Evolutionary conservation across 2,113 vertebrate genomes (phyloP), one percentile per base, ranked within the genome.

Genomic region (Chaetorhynchus papuensis): DNA sequence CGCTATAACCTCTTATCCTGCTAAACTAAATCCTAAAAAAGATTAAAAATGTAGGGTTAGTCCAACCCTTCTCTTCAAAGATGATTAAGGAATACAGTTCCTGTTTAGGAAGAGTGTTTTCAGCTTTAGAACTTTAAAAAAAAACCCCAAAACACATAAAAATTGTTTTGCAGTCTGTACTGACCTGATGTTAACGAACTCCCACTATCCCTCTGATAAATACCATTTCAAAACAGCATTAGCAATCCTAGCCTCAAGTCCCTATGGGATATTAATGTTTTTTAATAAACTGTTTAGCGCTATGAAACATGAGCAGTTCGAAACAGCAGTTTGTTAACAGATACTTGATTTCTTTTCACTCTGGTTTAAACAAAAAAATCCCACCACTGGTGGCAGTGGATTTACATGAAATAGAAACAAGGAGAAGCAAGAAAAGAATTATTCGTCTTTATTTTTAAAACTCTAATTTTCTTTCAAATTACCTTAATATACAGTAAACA

Each of bases 11-110:
- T 83, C 65, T 92, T 97, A 91, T 85, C 71, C 90, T 68, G 52
- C 42, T 93, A 83, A 94, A 95, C 47, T 79, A 96, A 94, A 93
- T 95, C 95, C 93, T 68, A 91, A 94, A 95, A 93, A 71, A 85
- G 84, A 95, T 94, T 95, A 66, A 95, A 96, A 91, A 93, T 87
- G 47, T 64, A 72, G 63, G n/a, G 77, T 69, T 91, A 81, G 84
- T 85, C 74, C 54, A 83, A 28, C 59, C 42, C 23, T 94, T 90
- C 53, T 96, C 33, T 92, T 92, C 60, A 75, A 90, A 74, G 41
- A 74, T 94, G 87, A 95, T 91, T 84, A 87, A 93, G 49, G 27
- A 82, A 92, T 86, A 81, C 42, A 44, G 39, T 87, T 95, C 7
- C 42, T 71, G 24, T 74, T 94, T 70, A 60, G 57, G 20, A 88